Evolutionary conservation across 2,888 invertebrate species (phyloP), one percentile per base, ranked within the genome.

Genomic region (Drosophila melanosoma): DNA sequence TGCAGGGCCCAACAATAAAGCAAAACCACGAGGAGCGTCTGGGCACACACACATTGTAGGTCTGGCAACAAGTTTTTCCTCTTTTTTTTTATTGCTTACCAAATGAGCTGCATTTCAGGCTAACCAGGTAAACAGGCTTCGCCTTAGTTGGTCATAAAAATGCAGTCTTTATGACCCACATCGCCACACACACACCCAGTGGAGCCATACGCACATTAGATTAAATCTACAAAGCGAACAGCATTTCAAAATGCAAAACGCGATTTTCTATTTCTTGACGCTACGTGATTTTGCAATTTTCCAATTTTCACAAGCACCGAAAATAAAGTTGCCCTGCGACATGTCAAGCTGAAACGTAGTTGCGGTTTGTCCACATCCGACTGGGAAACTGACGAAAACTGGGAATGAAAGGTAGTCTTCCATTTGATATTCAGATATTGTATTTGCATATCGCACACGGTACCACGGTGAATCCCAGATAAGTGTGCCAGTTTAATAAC

Each of bases 251-350:
- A 71, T 84, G 72, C 85, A 75, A 70, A 71, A 69, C 74, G 77
- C 78, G 81, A 75, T 75, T 78, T 89, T 89, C 84, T 75, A 88
- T 83, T 88, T 78, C 79, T 65, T 76, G 69, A 73, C 75, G 57
- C 76, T 87, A 90, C 91, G 91, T 90, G 91, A 90, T 90, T 45
- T 88, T 88, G 83, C 83, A 84, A 82, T 87, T 91, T 88, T 80
- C 81, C 90, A 85, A 91, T 88, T 88, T 81, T 75, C 54, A 82
- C 64, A 64, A 71, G 49, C 49, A 69, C 68, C 72, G 40, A 79
- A 86, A 84, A 82, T 83, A 77, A 78, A 90, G 71, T 74, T 79
- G 33, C 35, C 52, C 76, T 57, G 52, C 69, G 67, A 67, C 76
- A 79, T 68, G 76, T 74, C 79, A 75, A 71, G 62, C 32, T 52